Evolutionary conservation across 2,888 invertebrate genomes (phyloP).

Genomic region (Mycalesis mineus): DNA sequence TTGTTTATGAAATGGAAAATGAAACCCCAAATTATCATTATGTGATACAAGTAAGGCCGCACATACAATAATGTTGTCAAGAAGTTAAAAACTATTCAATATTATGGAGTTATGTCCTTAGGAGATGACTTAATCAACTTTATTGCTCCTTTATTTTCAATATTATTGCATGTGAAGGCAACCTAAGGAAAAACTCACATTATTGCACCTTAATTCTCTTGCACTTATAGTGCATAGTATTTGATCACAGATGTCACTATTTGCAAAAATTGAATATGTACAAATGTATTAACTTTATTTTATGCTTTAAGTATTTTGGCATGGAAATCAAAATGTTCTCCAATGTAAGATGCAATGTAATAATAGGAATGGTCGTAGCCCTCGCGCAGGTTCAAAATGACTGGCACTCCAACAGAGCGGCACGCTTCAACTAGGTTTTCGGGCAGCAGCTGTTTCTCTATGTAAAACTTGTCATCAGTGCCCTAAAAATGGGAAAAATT

Average conservation of each 20-base stretch:
- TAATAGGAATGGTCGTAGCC: constrained; percentile 98
- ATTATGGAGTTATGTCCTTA: too few species aligned
- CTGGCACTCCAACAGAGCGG: constrained; percentile 82
- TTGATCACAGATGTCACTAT: neutral
- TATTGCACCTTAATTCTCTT: neutral
- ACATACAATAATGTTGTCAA: too few species aligned
- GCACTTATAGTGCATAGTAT: neutral
- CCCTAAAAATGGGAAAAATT: too few species aligned
- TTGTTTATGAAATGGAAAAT: too few species aligned
- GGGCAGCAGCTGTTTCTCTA: constrained; percentile 86
- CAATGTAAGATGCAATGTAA: constrained; percentile 93
- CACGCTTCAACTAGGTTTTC: constrained; percentile 88
- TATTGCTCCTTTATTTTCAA: too few species aligned
- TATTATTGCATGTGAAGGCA: too few species aligned
- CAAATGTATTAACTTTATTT: constrained; percentile 12
- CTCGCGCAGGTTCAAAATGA: constrained; percentile 84
- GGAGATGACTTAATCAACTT: too few species aligned
- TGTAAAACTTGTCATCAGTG: constrained; percentile 87
- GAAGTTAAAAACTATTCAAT: too few species aligned
- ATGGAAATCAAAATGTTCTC: constrained; percentile 95
- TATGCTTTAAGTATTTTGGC: constrained; percentile 83
- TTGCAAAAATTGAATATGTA: neutral
- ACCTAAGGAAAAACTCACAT: too few species aligned
- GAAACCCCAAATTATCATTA: too few species aligned
- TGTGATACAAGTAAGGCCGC: too few species aligned